Percentiles rank a stretch among this genome's conserved stretches.
These are phyloP conservation scores for Eulemur mongoz DNA, from an alignment of 2,797 vertebrate genomes.

Conservation along the genomic window DNA sequence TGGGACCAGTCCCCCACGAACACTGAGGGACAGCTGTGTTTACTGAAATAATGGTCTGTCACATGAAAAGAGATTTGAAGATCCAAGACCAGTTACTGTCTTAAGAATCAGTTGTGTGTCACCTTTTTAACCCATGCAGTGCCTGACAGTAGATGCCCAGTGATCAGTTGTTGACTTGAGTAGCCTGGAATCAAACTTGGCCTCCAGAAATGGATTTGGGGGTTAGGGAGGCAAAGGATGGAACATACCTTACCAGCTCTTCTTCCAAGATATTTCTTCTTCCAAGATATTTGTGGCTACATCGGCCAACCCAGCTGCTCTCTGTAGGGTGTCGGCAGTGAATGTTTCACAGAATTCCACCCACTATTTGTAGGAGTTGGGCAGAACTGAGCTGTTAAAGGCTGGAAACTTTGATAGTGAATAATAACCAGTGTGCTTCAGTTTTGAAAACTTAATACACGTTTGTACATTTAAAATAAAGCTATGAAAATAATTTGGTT, in stretches of 20 bases:
- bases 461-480: neutral
- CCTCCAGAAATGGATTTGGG: neutral
- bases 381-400: neutral
- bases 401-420: neutral
- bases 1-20: neutral
- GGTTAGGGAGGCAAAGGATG: neutral
- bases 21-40: neutral
- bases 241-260: neutral
- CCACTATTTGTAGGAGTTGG: neutral
- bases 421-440: neutral
- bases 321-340: neutral
- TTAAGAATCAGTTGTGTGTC: neutral
- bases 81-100: neutral
- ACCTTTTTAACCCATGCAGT: neutral
- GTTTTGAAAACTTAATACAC: slow-evolving; percentile 31
- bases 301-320: neutral
- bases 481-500: neutral
- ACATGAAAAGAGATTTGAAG: neutral
- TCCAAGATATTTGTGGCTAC: too few relatives aligned
- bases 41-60: neutral
- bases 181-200: neutral
- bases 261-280: neutral
- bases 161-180: neutral
- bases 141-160: neutral
- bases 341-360: neutral